Conservation (phyloP, 2,797 vertebrate species). For the Cryptoblepharus egeriae region DNA sequence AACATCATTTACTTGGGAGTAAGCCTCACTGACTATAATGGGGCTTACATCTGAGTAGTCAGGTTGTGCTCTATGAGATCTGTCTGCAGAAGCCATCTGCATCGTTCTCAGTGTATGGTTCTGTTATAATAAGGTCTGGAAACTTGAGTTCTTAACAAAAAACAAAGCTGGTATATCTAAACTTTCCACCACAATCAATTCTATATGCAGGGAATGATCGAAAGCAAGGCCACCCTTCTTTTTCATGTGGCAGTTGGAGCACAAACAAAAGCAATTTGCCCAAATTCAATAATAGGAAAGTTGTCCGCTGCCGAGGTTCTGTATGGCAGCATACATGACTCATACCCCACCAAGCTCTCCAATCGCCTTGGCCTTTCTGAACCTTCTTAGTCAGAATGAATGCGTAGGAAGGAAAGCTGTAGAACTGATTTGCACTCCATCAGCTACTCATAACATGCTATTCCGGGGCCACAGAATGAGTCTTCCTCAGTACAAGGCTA, state of each 20-base stretch:
- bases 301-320: slow-evolving; percentile 14
- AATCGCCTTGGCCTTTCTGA: slow-evolving; percentile 27
- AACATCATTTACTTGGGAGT: too few species aligned
- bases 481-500: not conserved
- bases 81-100: not conserved
- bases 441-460: not conserved
- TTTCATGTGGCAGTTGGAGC: not conserved
- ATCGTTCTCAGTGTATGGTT: too few species aligned
- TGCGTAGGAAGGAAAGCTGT: slow-evolving; percentile 26
- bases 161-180: not conserved
- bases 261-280: not conserved
- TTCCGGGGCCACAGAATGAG: not conserved
- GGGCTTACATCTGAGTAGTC: too few species aligned
- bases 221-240: not conserved
- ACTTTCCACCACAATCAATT: not conserved
- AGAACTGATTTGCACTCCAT: not conserved
- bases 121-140: not conserved
- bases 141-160: not conserved
- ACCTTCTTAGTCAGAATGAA: slow-evolving; percentile 36
- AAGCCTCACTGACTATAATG: too few species aligned
- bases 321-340: slow-evolving; percentile 27
- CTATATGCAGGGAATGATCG: not conserved
- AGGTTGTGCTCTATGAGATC: too few species aligned
- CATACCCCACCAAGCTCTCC: not conserved
- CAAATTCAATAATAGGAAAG: slow-evolving; percentile 24